phyloP scores from a whole-genome alignment of 2,113 vertebrate genomes.

The Pelmatolapia mariae region DNA sequence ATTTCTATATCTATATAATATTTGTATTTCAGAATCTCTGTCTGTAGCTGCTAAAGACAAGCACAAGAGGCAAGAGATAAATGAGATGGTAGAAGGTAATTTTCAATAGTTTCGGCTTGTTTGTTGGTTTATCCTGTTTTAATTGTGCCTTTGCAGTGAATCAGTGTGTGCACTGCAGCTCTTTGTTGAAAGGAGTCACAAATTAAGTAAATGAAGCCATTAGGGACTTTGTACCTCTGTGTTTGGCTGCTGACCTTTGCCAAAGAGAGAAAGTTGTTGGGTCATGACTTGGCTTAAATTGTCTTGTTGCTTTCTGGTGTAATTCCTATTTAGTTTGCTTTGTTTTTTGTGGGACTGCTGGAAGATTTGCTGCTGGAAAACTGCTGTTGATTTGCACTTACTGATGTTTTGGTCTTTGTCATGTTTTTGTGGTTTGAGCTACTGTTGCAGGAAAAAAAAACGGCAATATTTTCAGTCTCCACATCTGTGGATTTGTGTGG shows the following conservation, averaged over 20 bases:
- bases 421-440: background rate
- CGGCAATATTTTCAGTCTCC: background rate
- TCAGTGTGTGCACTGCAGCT: background rate
- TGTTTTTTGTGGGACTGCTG: background rate
- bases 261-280: background rate
- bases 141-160: background rate
- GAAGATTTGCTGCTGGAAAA: background rate
- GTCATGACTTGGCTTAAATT: background rate
- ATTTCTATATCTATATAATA: background rate
- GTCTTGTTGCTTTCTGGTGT: background rate
- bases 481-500: background rate
- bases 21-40: slow-evolving; percentile 21
- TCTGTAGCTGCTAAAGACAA: slow-evolving; percentile 1
- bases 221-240: background rate
- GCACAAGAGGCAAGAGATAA: slow-evolving; percentile 17
- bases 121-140: background rate
- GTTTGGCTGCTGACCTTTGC: background rate
- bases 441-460: background rate
- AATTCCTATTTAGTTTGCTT: background rate
- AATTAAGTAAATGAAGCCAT: background rate
- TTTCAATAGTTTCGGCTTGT: background rate
- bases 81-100: slow-evolving; percentile 46
- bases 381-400: background rate
- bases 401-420: background rate
- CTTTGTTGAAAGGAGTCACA: background rate